Evolutionary conservation across 2,888 invertebrate species (phyloP), one percentile per base, ranked within the genome.

Genomic region (Thyatira batis): DNA sequence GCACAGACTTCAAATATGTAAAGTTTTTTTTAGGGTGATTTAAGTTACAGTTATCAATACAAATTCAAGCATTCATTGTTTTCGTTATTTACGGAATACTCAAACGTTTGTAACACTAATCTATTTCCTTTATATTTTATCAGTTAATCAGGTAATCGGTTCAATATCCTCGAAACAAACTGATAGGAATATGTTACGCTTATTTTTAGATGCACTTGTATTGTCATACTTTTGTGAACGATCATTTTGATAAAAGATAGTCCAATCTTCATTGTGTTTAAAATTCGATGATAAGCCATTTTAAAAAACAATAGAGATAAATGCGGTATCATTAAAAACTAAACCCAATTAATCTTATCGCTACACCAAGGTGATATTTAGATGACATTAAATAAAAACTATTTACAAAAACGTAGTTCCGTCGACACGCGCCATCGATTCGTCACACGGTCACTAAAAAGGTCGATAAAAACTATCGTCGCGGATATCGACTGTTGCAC

Each of bases 391-490:
- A 33, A 33, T n/a, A 30, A 2, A 2, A 23, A 23, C 6, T 6
- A 11, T 39, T 39, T 8, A n/a, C 5, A 39, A 39, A 39, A 13
- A 3, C 39, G 8, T 39, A 13, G 11, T 45, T 27, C 17, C 17
- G 13, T 10, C 25, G 48, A 48, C 48, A 28, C 27, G 48, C 27
- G 27, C 27, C 48, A 52, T 21, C 52, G 39, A 9, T 23, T 23
- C 23, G 25, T 23, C 23, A 11, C 46, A 28, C 28, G n/a, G 30
- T 17, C 28, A 21, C 10, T n/a, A n/a, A n/a, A n/a, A n/a, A n/a
- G 58, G 52, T 69, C 67, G 68, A 70, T 65, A 63, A 53, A 58
- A 50, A 54, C 55, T 61, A 66, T 61, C 55, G 52, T 59, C 55
- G 58, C 49, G 58, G 58, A 13, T 48, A 61, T 66, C 63, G 60